Percentiles rank a stretch among this genome's conserved stretches.
phyloP scores from a whole-genome alignment of 2,888 invertebrate species.

The Ceraclea dissimilis region DNA sequence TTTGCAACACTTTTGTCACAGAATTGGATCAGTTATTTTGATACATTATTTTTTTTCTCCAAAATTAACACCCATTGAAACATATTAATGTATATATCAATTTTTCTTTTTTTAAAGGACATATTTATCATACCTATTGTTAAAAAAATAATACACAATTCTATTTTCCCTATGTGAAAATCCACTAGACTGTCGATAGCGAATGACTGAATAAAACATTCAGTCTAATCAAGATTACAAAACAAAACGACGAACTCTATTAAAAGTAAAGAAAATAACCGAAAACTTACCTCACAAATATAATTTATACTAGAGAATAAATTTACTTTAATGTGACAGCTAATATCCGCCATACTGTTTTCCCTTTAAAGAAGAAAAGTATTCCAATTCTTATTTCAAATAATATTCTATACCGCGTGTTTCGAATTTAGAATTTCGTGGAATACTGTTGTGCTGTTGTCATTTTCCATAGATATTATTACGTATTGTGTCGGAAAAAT shows the following conservation, averaged over 20 bases:
- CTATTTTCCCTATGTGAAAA: too few species aligned
- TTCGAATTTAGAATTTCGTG: not conserved
- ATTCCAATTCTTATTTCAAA: not conserved
- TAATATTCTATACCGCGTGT: too few species aligned
- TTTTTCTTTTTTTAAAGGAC: too few species aligned
- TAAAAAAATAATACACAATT: too few species aligned
- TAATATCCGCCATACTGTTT: not conserved
- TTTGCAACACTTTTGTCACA: too few species aligned
- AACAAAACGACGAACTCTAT: constrained; percentile 10
- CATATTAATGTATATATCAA: too few species aligned
- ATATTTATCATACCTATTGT: too few species aligned
- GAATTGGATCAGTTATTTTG: too few species aligned
- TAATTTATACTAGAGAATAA: not conserved
- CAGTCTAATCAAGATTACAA: constrained; percentile 11
- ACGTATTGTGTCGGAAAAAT: not conserved
- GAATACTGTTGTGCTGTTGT: not conserved
- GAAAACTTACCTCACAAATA: not conserved
- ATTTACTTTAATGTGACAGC: not conserved
- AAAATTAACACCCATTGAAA: too few species aligned
- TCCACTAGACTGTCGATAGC: too few species aligned
- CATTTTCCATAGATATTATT: constrained; percentile 1
- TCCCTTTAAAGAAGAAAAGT: not conserved
- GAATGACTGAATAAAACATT: constrained; percentile 4
- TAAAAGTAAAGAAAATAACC: not conserved
- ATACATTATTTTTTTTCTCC: too few species aligned